Evolutionary conservation across 2,888 invertebrate genomes (phyloP), one percentile per base, ranked within the genome.

Genomic region (Andrena haemorrhoa): DNA sequence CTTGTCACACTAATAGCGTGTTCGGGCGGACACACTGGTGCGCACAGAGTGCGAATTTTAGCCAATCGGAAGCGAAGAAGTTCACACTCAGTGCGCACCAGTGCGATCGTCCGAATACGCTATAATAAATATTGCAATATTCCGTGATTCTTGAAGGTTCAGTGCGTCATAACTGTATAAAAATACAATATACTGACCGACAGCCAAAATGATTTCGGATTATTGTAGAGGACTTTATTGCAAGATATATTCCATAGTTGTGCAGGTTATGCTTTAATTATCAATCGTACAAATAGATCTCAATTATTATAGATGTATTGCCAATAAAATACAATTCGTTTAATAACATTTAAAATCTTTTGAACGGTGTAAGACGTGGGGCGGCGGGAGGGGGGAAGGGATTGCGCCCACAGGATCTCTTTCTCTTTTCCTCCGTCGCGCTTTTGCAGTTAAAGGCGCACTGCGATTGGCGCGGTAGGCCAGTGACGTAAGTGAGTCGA

Each of bases 401-500:
- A 16, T 41, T 16, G 41, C 16, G 1, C 41, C 12, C 12, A 5
- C 41, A 35, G 0, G 5, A 69, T 75, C 26, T 33, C 63, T 49
- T 26, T 58, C 29, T 29, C 20, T 72, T 10, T 29, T 51, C 31
- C 16, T 56, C n/a, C 64, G n/a, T 65, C 47, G 29, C 65, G 35
- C 65, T 49, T 23, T 49, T 31, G 0, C 20, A 31, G 8, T 12
- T 23, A 33, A 16, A 58, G 51, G 20, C 31, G 63, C 29, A 35
- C 16, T 35, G 53, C 41, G 75, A 82, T 82, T 82, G 82, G 82
- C 31, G 63, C 41, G 51, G n/a, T 53, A 4, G 16, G 68, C 51
- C 31, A 10, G 33, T 82, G 82, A 82, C 82, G 82, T 71, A 82
- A 79, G 72, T 2, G 29, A 68, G 31, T 10, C 63, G 49, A 64